Evolutionary conservation across 2,888 invertebrate genomes (phyloP).

Genomic region (Laothoe populi): DNA sequence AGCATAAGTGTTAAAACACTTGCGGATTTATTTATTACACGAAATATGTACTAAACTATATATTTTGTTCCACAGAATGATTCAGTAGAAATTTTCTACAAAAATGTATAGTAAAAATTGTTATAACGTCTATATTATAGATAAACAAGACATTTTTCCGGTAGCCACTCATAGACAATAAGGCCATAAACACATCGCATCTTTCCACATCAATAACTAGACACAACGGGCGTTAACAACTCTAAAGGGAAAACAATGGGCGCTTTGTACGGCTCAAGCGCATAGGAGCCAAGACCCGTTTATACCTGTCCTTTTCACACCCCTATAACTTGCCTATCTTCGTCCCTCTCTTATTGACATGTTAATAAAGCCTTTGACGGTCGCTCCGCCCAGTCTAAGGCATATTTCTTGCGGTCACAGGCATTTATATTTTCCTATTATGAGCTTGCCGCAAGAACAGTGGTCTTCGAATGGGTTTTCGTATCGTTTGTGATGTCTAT

Average conservation of each 20-base stretch:
- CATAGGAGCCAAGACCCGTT: slow-evolving; percentile 53
- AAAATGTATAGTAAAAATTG: neutral
- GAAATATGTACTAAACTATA: no score
- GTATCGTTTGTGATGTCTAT: slow-evolving; percentile 29
- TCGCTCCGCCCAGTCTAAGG: slow-evolving; percentile 56
- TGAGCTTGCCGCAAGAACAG: slow-evolving; percentile 34
- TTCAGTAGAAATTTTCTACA: no score
- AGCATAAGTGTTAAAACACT: no score
- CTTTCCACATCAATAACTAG: slow-evolving; percentile 54
- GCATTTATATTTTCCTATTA: slow-evolving; percentile 44
- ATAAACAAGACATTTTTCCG: slow-evolving; percentile 36
- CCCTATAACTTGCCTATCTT: slow-evolving; percentile 40
- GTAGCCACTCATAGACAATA: slow-evolving; percentile 52
- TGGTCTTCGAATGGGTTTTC: slow-evolving; percentile 39
- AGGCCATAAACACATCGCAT: slow-evolving; percentile 47
- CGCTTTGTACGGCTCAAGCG: slow-evolving; percentile 55
- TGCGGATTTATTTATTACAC: no score
- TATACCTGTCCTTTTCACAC: slow-evolving; percentile 47
- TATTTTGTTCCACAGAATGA: no score
- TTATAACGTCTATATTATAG: neutral
- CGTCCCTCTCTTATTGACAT: slow-evolving; percentile 64
- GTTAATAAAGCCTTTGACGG: slow-evolving; percentile 64
- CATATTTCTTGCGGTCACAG: slow-evolving; percentile 41
- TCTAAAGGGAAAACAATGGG: slow-evolving; percentile 59
- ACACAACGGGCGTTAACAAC: slow-evolving; percentile 62